A percentile compares a stretch with the other conserved stretches of the same genome.
Evolutionary conservation across 2,113 vertebrate species (phyloP).

Genomic region (human): GRCh38 chr7:158654501-158655000

Average conservation of each 20-base stretch:
- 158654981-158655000: background rate
- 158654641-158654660: slow-evolving; percentile 86
- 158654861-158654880: background rate
- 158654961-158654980: background rate
- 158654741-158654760: background rate
- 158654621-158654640: slow-evolving; percentile 89
- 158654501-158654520: background rate
- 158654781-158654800: background rate
- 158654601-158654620: slow-evolving; percentile 84
- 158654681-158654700: slow-evolving; percentile 88
- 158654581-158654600: slow-evolving; percentile 84
- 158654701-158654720: background rate
- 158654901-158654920: background rate
- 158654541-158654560: background rate
- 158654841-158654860: background rate
- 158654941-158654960: background rate
- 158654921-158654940: background rate
- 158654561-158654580: accelerated
- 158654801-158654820: background rate
- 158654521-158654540: background rate
- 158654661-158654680: slow-evolving; percentile 89
- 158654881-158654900: background rate
- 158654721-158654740: background rate
- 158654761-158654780: background rate
- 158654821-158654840: background rate